phyloP scores from a whole-genome alignment of 2,888 invertebrate species.

The Zele albiditarsus region DNA sequence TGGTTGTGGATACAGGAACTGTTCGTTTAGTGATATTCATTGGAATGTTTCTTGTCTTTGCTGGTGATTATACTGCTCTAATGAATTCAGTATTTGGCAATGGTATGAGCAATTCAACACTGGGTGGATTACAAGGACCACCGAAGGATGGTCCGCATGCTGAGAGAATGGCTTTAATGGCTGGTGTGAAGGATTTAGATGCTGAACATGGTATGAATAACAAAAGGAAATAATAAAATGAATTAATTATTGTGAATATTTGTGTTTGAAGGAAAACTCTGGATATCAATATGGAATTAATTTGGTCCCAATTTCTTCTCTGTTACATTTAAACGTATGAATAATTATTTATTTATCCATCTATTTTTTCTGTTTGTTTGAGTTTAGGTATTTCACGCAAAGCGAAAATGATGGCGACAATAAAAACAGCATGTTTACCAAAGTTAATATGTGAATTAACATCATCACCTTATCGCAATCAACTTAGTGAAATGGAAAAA shows the following conservation, averaged over 20 bases:
- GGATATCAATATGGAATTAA: no score
- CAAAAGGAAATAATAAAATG: constrained; percentile 4
- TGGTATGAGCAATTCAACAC: constrained; percentile 48
- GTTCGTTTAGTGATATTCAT: constrained; percentile 75
- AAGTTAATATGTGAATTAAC: constrained; percentile 80
- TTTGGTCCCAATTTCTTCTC: no score
- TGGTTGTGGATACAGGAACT: constrained; percentile 69
- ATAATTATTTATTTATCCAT: neutral
- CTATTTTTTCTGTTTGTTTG: constrained; percentile 9
- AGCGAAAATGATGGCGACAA: constrained; percentile 75
- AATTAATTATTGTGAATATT: neutral
- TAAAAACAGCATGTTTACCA: constrained; percentile 79
- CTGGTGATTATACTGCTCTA: constrained; percentile 75
- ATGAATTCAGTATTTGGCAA: constrained; percentile 74
- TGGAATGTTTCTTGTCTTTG: constrained; percentile 75
- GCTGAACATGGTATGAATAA: constrained; percentile 74
- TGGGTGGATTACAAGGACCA: constrained; percentile 52
- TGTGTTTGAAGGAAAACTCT: no score
- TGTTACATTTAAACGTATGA: neutral
- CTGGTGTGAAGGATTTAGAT: constrained; percentile 62
- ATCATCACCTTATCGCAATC: constrained; percentile 77
- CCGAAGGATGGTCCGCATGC: constrained; percentile 63
- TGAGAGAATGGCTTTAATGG: constrained; percentile 60
- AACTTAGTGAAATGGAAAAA: constrained; percentile 78
- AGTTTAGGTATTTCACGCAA: constrained; percentile 72